Evolutionary conservation across 37 sponge, comb jelly and placozoan species (phyloP).

Genomic region (Lycopodina hypogea): DNA sequence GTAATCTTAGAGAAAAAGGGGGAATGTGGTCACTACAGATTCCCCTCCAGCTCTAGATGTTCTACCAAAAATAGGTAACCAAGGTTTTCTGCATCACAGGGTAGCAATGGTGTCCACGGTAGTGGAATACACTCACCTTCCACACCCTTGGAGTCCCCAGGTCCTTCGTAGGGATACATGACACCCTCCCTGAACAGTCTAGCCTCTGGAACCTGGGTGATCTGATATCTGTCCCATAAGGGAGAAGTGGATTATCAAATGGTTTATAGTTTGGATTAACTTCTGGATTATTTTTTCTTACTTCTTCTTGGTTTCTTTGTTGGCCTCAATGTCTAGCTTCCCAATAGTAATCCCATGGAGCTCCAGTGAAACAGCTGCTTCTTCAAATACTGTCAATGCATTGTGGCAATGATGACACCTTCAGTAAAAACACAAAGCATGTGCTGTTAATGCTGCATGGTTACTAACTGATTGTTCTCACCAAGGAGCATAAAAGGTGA

Average conservation of each 20-base stretch:
- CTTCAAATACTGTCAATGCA: slow-evolving; percentile 10
- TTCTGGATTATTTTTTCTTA: background rate
- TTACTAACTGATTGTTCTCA: slow-evolving; percentile 26
- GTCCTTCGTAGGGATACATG: slow-evolving; percentile 47
- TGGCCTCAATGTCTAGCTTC: slow-evolving; percentile 38
- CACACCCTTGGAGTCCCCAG: slow-evolving; percentile 26
- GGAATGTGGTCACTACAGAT: too few relatives aligned
- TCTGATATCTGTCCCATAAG: slow-evolving; percentile 22
- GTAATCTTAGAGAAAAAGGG: too few relatives aligned
- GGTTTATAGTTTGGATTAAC: background rate
- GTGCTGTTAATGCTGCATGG: too few relatives aligned
- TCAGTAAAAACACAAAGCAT: background rate
- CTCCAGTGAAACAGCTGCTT: slow-evolving; percentile 7
- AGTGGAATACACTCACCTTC: background rate
- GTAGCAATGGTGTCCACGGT: too few relatives aligned
- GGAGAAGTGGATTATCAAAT: background rate
- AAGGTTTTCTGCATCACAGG: too few relatives aligned
- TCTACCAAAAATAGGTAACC: too few relatives aligned
- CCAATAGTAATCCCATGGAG: slow-evolving; percentile 27
- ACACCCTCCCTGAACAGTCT: slow-evolving; percentile 33
- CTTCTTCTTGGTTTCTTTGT: slow-evolving; percentile 22
- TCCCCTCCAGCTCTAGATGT: too few relatives aligned
- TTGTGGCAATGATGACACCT: slow-evolving; percentile 52
- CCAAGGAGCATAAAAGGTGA: slow-evolving; percentile 69
- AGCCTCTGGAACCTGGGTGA: slow-evolving; percentile 32